Evolutionary conservation across 1,140 invertebrate species (phyloP), one percentile per base, ranked within the genome.

Genomic region (Calliphora vicina): DNA sequence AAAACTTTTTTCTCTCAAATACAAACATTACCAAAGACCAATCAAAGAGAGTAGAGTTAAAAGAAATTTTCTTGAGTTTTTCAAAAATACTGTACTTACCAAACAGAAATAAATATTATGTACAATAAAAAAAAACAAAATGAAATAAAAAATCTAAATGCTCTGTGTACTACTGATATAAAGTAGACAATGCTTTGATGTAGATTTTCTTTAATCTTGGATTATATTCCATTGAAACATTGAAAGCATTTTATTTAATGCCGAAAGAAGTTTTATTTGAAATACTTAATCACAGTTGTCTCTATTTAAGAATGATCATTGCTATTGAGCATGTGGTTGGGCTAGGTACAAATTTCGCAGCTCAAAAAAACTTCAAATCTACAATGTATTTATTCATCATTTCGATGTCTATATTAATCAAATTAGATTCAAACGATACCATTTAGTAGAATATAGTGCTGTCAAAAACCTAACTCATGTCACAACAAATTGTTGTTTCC

Each of bases 1-100:
- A 43, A 78, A 78, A 43, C 35, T 67, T 67, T 67, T 23, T 67
- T 67, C n/a, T 23, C 20, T 67, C n/a, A 67, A 20, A 23, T 20
- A 23, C n/a, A 67, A 67, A 23, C 61, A 20, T 8, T 23, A 78
- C 74, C 74, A 78, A 78, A 78, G 74, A 43, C 74, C 74, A 78
- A 78, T 78, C 35, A 78, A 78, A 78, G 42, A 35, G 74, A 78
- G 61, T 67, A 45, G 42, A 78, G 74, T 78, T 43, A 23, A 78
- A 78, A 43, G 74, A 43, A 78, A 78, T 20, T 78, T 43, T 78
- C 74, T 15, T 74, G 17, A 50, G 45, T 50, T 50, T 50, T 35
- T 35, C 4, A 2, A 6, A 50, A 50, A 50, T 50, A 67, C n/a
- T 67, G 20, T 12, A 67, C 8, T 17, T 57, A 57, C 45, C 1